These are phyloP conservation scores for Chiloscyllium punctatum DNA, from an alignment of 2,797 vertebrate genomes.

Conservation along the genomic window DNA sequence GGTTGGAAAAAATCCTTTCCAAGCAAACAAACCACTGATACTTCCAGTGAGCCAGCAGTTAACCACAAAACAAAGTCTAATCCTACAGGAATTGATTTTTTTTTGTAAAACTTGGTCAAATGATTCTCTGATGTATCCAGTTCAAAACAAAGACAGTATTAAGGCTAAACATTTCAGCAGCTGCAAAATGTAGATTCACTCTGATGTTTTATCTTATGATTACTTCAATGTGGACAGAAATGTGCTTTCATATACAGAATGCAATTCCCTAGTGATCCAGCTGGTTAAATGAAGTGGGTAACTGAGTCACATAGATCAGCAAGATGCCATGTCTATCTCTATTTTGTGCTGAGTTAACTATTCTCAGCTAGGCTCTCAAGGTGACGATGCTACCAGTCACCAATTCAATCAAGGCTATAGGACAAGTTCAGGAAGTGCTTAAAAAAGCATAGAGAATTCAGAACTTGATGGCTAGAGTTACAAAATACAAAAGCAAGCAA, in stretches of 20 bases:
- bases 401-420: background rate
- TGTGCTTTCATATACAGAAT: background rate
- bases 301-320: background rate
- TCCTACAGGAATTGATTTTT: conserved; percentile 21
- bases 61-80: conserved; percentile 23
- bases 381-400: background rate
- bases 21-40: background rate
- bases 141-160: conserved; percentile 5
- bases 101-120: conserved; percentile 1
- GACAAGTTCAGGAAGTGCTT: background rate
- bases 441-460: background rate
- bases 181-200: background rate
- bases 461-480: background rate
- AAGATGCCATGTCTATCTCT: background rate
- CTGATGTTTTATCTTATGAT: background rate
- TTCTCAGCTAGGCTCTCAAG: background rate
- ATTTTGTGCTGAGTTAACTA: background rate
- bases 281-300: background rate
- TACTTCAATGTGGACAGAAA: background rate
- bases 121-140: background rate
- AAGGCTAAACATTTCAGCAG: conserved; percentile 6
- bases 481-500: background rate
- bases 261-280: background rate
- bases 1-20: background rate
- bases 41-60: conserved; percentile 6